These are phyloP conservation scores for Subacronicta megacephala DNA, from an alignment of 2,888 invertebrate species.

Conservation along the genomic window DNA sequence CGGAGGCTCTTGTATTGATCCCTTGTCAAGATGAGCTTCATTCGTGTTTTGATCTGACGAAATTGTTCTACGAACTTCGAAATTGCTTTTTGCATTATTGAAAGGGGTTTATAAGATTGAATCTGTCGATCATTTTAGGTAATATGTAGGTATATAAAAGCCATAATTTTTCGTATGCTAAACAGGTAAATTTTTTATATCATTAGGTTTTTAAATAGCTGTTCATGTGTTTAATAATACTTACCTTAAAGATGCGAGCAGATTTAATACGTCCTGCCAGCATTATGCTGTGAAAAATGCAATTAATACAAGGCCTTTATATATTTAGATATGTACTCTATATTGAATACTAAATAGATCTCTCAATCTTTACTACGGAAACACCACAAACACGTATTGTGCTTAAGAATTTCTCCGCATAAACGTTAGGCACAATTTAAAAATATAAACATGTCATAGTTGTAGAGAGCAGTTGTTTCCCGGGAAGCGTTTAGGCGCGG, in stretches of 20 bases:
- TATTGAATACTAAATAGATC: not conserved
- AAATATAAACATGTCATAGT: constrained; percentile 61
- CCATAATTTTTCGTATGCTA: constrained; percentile 41
- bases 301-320: too few species aligned
- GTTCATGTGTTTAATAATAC: not conserved
- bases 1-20: constrained; percentile 69
- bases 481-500: constrained; percentile 54
- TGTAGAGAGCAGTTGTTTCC: constrained; percentile 51
- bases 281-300: too few species aligned
- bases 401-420: constrained; percentile 14
- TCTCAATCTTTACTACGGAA: not conserved
- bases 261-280: not conserved
- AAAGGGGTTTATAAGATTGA: constrained; percentile 54
- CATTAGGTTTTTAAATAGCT: constrained; percentile 19
- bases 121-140: constrained; percentile 46
- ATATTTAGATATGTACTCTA: too few species aligned
- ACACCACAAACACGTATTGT: not conserved
- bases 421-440: constrained; percentile 41
- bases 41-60: constrained; percentile 69
- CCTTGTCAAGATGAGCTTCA: constrained; percentile 61
- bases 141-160: constrained; percentile 39
- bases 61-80: constrained; percentile 75
- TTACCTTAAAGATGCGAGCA: not conserved
- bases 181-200: constrained; percentile 41
- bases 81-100: constrained; percentile 67